Evolutionary conservation across 2,797 vertebrate species (phyloP), one percentile per base, ranked within the genome.

Genomic region (Botia almorhae): DNA sequence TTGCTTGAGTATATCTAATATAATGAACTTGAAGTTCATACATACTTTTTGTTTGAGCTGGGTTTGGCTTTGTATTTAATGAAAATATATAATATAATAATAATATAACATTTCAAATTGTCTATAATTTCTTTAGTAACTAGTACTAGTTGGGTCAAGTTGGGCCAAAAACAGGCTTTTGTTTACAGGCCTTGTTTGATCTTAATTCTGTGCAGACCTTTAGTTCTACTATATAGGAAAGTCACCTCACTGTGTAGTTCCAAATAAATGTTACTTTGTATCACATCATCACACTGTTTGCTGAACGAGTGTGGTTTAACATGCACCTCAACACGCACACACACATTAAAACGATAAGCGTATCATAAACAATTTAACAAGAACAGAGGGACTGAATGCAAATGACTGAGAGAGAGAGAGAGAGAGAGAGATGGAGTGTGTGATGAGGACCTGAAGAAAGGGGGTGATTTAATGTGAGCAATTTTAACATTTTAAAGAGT

Each of bases 401-500:
- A 81, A 74, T 76, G 43, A 55, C 64, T 26, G 50, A 13, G 51
- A 69, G 75, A 58, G 64, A 67, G 5, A 46, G 19, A 58, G 19
- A 65, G 36, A 69, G 61, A 80, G 48, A 33, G 46, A 69, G 39
- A 75, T 53, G 74, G 21, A 81, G 78, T 76, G 76, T 67, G 86
- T 81, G 71, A 82, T 63, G 65, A 64, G 39, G 82, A 74, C 76
- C 14, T 26, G 80, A 72, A 39, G 58, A 72, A 80, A 78, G 77
- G 69, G 86, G 83, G 80, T 84, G 87, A 91, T 88, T 92, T 91
- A 88, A 92, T 88, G 87, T 65, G 86, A 89, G 89, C 90, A 90
- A 89, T 90, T 93, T 91, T 88, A 90, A 91, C 88, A 87, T 91
- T 91, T 87, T 90, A 91, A 92, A 84, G 87, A 90, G 89, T 85